phyloP scores from a whole-genome alignment of 2,113 vertebrate genomes.

The Pipra filicauda region DNA sequence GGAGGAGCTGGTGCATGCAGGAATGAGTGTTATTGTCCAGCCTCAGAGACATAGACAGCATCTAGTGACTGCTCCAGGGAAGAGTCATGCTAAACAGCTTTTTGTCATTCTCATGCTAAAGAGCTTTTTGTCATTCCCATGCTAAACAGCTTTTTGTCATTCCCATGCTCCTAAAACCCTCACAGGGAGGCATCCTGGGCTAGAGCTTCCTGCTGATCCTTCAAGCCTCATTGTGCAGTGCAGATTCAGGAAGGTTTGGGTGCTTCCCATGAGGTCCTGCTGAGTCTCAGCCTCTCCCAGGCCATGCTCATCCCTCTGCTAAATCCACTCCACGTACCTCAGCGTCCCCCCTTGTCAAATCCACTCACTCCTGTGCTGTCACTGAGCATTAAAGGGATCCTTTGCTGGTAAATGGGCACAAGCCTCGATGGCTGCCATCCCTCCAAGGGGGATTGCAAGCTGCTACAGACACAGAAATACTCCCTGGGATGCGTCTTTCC shows the following conservation, averaged over 20 bases:
- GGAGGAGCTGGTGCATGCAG: background rate
- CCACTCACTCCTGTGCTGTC: too few species aligned
- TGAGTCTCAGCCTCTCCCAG: background rate
- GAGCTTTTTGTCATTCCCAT: background rate
- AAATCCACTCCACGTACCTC: background rate
- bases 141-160: background rate
- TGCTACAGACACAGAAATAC: background rate
- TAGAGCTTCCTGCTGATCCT: background rate
- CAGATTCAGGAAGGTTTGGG: background rate
- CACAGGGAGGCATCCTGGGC: background rate
- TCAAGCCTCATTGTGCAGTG: background rate
- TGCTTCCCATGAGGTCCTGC: background rate
- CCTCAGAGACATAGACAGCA: background rate
- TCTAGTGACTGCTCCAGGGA: rapidly evolving
- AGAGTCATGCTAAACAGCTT: background rate
- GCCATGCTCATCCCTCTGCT: background rate
- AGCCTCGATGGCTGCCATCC: rapidly evolving
- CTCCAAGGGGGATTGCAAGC: background rate
- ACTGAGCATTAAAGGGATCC: background rate
- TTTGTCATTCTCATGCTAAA: background rate
- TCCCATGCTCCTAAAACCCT: background rate
- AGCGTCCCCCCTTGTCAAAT: background rate
- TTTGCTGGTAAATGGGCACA: background rate
- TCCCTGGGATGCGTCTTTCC: background rate
- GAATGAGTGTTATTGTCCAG: background rate